These are phyloP conservation scores for Clostera curtula DNA, from an alignment of 2,888 invertebrate species.

Conservation along the genomic window DNA sequence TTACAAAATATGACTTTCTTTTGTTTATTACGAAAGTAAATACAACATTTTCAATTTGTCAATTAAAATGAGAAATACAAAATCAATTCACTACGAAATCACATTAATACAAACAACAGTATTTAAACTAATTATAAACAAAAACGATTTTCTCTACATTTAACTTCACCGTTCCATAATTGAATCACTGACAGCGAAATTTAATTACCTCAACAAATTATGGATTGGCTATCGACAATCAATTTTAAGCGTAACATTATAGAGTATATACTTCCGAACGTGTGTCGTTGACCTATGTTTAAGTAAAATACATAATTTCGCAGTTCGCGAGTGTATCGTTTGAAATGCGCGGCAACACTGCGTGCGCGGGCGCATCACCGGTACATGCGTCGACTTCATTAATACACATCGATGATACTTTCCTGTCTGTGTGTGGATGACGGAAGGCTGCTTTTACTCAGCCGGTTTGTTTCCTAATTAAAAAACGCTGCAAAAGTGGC, in stretches of 20 bases:
- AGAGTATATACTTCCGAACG: conserved; percentile 19
- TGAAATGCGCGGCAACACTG: conserved; percentile 61
- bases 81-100: too few relatives aligned
- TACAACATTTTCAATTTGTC: too few relatives aligned
- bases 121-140: too few relatives aligned
- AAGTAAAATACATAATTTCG: conserved; percentile 29
- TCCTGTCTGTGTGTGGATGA: conserved; percentile 57
- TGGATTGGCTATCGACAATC: conserved; percentile 18
- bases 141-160: conserved; percentile 7
- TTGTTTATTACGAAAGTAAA: too few relatives aligned
- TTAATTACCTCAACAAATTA: conserved; percentile 25
- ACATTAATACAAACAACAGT: too few relatives aligned
- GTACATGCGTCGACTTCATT: conserved; percentile 60
- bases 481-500: conserved; percentile 57
- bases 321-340: conserved; percentile 45
- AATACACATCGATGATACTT: conserved; percentile 65
- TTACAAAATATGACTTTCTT: too few relatives aligned
- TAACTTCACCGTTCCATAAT: conserved; percentile 16
- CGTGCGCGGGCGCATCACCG: conserved; percentile 44
- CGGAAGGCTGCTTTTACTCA: conserved; percentile 68
- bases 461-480: conserved; percentile 70
- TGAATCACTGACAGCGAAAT: conserved; percentile 20
- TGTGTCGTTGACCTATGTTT: conserved; percentile 46
- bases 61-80: too few relatives aligned
- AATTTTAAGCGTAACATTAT: conserved; percentile 24